These are phyloP conservation scores for Ceuthmochares aereus DNA, from an alignment of 2,113 vertebrate genomes.

Conservation along the genomic window DNA sequence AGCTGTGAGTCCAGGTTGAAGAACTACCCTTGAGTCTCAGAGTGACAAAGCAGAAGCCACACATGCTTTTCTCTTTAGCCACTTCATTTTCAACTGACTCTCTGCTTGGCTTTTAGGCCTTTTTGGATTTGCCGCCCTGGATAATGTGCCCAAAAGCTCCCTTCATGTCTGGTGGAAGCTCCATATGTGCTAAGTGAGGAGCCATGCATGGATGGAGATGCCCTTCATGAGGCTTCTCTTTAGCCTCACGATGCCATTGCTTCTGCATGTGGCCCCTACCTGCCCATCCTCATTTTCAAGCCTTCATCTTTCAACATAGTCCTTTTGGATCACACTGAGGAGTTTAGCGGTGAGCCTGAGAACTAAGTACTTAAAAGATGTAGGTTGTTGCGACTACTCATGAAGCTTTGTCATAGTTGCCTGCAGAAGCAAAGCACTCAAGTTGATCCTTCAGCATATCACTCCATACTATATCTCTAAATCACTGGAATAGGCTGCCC, in stretches of 20 bases:
- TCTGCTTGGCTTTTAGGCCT: not conserved
- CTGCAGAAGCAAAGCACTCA: not conserved
- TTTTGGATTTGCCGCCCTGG: not conserved
- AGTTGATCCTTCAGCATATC: not conserved
- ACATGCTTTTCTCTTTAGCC: not conserved
- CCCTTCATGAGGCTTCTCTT: not conserved
- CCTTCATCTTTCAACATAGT: not conserved
- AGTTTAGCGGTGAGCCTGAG: not conserved
- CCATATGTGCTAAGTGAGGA: fast-evolving
- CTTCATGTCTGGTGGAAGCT: fast-evolving
- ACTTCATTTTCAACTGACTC: not conserved
- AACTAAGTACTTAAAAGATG: not conserved
- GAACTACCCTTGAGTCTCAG: not conserved
- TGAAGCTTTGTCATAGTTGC: not conserved
- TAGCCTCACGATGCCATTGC: not conserved
- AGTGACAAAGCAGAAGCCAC: not conserved
- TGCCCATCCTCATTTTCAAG: not conserved
- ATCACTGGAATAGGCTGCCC: too few relatives aligned
- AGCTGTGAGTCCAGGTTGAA: not conserved
- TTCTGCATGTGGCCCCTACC: not conserved
- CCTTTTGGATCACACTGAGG: not conserved
- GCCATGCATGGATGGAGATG: not conserved
- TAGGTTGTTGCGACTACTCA: not conserved
- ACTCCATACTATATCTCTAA: not conserved
- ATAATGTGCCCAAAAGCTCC: not conserved